Evolutionary conservation across 2,797 vertebrate species (phyloP).

Genomic region (Petrocephalus sullivani): DNA sequence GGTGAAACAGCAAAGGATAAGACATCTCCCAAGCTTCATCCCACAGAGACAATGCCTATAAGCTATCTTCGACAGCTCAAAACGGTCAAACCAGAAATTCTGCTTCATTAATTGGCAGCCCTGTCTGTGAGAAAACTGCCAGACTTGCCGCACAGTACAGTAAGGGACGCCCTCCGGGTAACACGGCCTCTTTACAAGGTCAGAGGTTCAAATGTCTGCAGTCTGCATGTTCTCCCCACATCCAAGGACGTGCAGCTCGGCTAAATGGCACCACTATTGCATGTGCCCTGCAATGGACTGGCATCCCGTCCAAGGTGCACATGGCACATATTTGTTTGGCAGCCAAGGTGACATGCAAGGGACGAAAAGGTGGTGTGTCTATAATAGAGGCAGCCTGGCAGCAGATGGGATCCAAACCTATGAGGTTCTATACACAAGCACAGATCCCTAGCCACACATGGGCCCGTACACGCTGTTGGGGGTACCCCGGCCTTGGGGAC

Average conservation of each 20-base stretch:
- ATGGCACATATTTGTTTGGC: not conserved
- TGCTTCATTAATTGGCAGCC: not conserved
- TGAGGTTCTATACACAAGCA: not conserved
- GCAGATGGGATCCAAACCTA: not conserved
- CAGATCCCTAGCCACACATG: not conserved
- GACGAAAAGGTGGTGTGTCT: not conserved
- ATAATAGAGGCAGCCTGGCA: not conserved
- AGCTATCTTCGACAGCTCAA: not conserved
- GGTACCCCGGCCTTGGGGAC: not conserved
- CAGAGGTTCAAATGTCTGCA: not conserved
- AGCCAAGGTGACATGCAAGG: not conserved
- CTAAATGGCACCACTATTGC: not conserved
- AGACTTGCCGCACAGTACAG: not conserved
- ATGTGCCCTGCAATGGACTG: not conserved
- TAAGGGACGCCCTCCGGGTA: not conserved
- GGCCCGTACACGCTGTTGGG: not conserved
- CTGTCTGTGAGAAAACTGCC: not conserved
- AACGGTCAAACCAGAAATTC: not conserved
- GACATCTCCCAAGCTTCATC: not conserved
- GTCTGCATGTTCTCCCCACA: not conserved
- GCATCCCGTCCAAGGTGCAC: not conserved
- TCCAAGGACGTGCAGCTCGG: not conserved
- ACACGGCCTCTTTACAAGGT: not conserved
- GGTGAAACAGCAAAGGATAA: not conserved
- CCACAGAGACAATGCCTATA: not conserved